Conservation (phyloP, 2,888 invertebrate species). For the Dorcus parallelipipedus region DNA sequence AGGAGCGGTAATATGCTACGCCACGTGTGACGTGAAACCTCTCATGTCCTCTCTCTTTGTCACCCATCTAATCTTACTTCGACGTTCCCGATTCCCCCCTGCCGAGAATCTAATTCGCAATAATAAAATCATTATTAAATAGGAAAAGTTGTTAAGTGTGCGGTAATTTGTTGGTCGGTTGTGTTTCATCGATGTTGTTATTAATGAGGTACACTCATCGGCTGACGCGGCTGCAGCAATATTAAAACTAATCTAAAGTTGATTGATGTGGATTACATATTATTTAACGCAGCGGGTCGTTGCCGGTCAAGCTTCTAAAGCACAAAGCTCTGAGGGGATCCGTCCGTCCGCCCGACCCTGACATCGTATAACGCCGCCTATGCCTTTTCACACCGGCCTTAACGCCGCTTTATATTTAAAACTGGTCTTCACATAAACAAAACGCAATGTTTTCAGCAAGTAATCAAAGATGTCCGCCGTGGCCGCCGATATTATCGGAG, state of each 20-base stretch:
- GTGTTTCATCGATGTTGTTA: conserved; percentile 18
- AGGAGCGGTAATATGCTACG: neutral
- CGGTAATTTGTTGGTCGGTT: conserved; percentile 14
- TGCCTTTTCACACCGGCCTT: conserved; percentile 13
- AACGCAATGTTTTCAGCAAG: conserved; percentile 23
- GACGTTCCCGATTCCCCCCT: too few species aligned
- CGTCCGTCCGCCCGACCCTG: conserved; percentile 21
- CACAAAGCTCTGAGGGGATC: conserved; percentile 28
- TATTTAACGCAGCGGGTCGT: conserved; percentile 36
- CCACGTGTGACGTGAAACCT: neutral
- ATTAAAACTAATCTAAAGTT: conserved; percentile 38
- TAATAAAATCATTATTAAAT: neutral
- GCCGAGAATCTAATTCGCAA: neutral
- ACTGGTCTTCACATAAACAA: conserved; percentile 22
- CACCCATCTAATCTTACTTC: neutral
- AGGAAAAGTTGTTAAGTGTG: conserved; percentile 8
- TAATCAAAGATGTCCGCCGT: conserved; percentile 20
- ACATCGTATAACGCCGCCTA: conserved; percentile 7
- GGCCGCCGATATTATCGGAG: conserved; percentile 15
- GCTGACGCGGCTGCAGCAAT: conserved; percentile 25
- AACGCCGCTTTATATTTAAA: conserved; percentile 17
- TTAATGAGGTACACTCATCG: conserved; percentile 19
- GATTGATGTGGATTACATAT: conserved; percentile 39
- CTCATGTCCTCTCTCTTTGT: neutral
- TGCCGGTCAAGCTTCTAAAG: conserved; percentile 30